Base-by-base conservation (phyloP, 2,888 invertebrate species). In the Biston betularia region DNA sequence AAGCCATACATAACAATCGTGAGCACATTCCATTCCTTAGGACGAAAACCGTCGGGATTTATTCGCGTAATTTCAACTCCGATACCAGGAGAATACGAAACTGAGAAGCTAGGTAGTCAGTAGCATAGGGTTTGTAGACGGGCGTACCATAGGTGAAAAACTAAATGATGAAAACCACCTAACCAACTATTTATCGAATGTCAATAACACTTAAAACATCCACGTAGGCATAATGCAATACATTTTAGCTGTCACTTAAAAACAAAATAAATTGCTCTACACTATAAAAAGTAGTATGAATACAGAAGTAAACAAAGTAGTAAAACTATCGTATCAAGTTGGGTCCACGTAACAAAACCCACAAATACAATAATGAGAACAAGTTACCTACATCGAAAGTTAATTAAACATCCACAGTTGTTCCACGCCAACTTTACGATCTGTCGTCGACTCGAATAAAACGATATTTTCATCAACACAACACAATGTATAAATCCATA, bases 1-100 rank as follows among this genome's bases (percentile, higher is more conserved):
- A 57, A 40, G 49, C 44, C 8, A 55, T 55, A 45, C 14, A 38
- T 61, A 61, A 63, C 54, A 67, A 34, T 75, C 70, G 74, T 76
- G 79, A 84, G 80, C 82, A 79, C 82, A 85, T 81, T n/a, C 81
- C 75, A 82, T 84, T 85, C 83, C 85, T 56, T 64, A 82, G 81
- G 84, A 86, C 73, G 68, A 79, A 78, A 75, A 81, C 82, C 83
- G 84, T 77, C 79, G 79, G 88, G 86, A 89, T 89, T 89, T 89
- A 89, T 90, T 91, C 86, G 83, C 86, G 89, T 89, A 89, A 91
- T 90, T 89, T 87, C 87, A 88, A 88, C 87, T 85, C 82, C 83
- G 81, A 85, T 89, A 89, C 89, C 85, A 87, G 85, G 89, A 88
- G 87, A 87, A 85, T 84, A 89, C 77, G 82, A 87, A 84, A 80